These are phyloP conservation scores for Xiphophorus maculatus DNA, from an alignment of 2,113 vertebrate genomes.

Conservation along the genomic window DNA sequence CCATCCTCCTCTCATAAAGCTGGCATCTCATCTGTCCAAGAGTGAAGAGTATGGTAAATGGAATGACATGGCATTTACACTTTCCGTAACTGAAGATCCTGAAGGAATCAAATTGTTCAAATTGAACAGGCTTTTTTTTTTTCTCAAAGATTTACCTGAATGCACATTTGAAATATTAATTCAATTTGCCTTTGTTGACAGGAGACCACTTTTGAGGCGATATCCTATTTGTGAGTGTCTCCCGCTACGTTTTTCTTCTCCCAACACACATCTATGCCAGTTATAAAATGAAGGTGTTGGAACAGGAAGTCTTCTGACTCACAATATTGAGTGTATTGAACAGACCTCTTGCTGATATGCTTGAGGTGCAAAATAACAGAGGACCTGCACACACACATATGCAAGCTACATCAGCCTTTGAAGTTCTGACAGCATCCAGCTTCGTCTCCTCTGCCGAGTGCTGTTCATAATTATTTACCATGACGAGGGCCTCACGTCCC, in stretches of 20 bases:
- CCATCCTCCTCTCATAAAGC: slow-evolving; percentile 75
- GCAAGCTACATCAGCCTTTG: slow-evolving; percentile 56
- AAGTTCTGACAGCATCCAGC: slow-evolving; percentile 64
- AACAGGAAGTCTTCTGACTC: slow-evolving; percentile 60
- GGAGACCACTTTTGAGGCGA: slow-evolving; percentile 31
- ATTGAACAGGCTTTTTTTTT: slow-evolving; percentile 17
- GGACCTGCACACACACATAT: slow-evolving; percentile 54
- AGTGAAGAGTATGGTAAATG: slow-evolving; percentile 60
- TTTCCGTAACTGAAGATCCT: slow-evolving; percentile 39
- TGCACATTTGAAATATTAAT: slow-evolving; percentile 57
- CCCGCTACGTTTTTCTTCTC: slow-evolving; percentile 12
- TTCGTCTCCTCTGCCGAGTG: slow-evolving; percentile 43
- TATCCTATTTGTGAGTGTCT: slow-evolving; percentile 35
- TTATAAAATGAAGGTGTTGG: slow-evolving; percentile 56
- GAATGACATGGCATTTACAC: slow-evolving; percentile 64
- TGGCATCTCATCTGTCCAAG: slow-evolving; percentile 75
- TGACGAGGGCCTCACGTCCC: slow-evolving; percentile 39
- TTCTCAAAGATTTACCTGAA: slow-evolving; percentile 17
- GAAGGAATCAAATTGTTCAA: slow-evolving; percentile 40
- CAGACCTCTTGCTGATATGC: slow-evolving; percentile 64
- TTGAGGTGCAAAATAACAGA: slow-evolving; percentile 66
- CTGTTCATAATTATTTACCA: slow-evolving; percentile 70
- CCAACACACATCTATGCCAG: slow-evolving; percentile 28
- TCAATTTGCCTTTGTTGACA: slow-evolving; percentile 56
- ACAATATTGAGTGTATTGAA: slow-evolving; percentile 61